phyloP scores from a whole-genome alignment of 1,140 invertebrate genomes.

The Drosophila equinoxialis region DNA sequence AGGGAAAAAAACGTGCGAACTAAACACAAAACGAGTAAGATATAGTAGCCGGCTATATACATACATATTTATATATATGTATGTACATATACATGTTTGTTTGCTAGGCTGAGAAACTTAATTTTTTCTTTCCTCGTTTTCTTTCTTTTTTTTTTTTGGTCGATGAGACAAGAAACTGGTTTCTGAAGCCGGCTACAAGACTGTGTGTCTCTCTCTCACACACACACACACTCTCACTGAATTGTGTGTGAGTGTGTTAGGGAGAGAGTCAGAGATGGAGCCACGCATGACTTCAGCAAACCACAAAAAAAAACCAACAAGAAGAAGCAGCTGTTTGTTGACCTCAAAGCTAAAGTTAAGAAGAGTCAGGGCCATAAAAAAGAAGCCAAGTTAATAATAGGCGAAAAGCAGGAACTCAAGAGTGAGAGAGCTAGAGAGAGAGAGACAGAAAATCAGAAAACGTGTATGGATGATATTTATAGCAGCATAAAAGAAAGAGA shows the following conservation, averaged over 20 bases:
- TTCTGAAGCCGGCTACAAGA: conserved; percentile 61
- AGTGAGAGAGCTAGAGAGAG: conserved; percentile 8
- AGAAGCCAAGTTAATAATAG: conserved; percentile 73
- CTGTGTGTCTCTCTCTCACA: neutral
- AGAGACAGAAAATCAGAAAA: conserved; percentile 33
- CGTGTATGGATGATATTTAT: conserved; percentile 35
- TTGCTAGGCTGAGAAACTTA: conserved; percentile 68
- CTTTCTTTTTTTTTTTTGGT: conserved; percentile 42
- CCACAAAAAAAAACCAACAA: conserved; percentile 48
- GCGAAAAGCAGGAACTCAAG: conserved; percentile 27
- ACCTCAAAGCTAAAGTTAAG: conserved; percentile 70
- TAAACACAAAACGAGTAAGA: conserved; percentile 54
- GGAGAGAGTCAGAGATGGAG: conserved; percentile 12
- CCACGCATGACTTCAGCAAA: conserved; percentile 75
- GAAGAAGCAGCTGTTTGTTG: conserved; percentile 77
- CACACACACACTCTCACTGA: neutral
- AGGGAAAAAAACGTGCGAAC: conserved; percentile 75
- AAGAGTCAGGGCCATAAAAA: conserved; percentile 69
- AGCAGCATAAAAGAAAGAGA: conserved; percentile 11
- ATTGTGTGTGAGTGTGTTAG: conserved; percentile 18
- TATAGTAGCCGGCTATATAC: conserved; percentile 57
- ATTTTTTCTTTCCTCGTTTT: conserved; percentile 24
- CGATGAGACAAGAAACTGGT: conserved; percentile 73
- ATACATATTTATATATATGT: too few species aligned
- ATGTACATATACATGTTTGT: too few species aligned